These are phyloP conservation scores for Siniperca scherzeri DNA, from an alignment of 2,797 vertebrate genomes.

Conservation along the genomic window DNA sequence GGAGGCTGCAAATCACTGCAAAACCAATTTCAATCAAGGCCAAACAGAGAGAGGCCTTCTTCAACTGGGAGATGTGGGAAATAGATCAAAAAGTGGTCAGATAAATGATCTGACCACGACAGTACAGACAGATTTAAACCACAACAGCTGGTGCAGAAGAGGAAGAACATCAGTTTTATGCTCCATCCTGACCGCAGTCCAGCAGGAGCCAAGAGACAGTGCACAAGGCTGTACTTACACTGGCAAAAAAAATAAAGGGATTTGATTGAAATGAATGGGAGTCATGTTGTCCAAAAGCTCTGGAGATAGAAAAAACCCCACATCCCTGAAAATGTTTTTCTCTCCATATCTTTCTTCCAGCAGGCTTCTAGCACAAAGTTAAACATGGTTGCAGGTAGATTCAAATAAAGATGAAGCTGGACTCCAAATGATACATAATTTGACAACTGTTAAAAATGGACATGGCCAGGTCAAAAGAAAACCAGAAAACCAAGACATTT, in stretches of 20 bases:
- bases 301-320: background rate
- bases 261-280: conserved; percentile 57
- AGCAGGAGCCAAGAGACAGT: conserved; percentile 66
- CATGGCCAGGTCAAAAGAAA: background rate
- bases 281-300: conserved; percentile 38
- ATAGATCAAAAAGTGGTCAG: conserved; percentile 67
- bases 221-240: conserved; percentile 56
- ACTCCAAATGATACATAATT: conserved; percentile 19
- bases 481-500: background rate
- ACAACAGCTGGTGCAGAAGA: conserved; percentile 79
- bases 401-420: conserved; percentile 21
- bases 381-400: conserved; percentile 30
- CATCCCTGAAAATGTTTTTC: conserved; percentile 26
- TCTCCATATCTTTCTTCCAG: conserved; percentile 26
- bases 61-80: conserved; percentile 66
- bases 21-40: conserved; percentile 68
- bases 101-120: conserved; percentile 72
- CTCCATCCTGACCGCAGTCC: conserved; percentile 62
- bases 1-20: conserved; percentile 58
- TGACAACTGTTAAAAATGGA: background rate
- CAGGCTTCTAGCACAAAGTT: background rate
- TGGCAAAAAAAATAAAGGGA: conserved; percentile 46
- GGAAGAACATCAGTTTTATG: conserved; percentile 71
- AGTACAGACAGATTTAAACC: conserved; percentile 76
- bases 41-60: conserved; percentile 58